These are phyloP conservation scores for Tringa solitaria DNA, from an alignment of 2,113 vertebrate genomes.

Conservation along the genomic window DNA sequence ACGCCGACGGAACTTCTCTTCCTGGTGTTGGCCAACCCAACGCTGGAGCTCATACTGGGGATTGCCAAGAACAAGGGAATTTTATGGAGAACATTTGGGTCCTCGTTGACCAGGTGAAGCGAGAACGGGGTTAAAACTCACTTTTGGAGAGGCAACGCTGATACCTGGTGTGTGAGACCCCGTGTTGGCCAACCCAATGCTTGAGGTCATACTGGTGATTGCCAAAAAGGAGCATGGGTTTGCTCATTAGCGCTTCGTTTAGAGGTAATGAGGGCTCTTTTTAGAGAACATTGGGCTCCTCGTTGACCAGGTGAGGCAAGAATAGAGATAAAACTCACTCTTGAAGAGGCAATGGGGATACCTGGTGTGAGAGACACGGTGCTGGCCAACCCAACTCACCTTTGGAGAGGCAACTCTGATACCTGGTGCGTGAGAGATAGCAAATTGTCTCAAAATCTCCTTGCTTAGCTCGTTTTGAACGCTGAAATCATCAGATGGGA, in stretches of 20 bases:
- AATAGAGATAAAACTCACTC: neutral
- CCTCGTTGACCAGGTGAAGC: neutral
- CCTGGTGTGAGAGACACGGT: neutral
- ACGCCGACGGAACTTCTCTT: neutral
- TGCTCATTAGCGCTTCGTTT: rapidly evolving
- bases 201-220: too few species aligned
- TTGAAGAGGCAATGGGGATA: neutral
- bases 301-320: rapidly evolving
- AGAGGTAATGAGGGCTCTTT: neutral
- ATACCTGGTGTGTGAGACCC: too few species aligned
- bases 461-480: neutral
- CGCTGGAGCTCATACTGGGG: neutral
- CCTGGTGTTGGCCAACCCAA: rapidly evolving
- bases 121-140: neutral
- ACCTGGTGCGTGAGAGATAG: neutral
- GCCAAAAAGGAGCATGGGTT: neutral
- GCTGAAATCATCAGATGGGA: neutral
- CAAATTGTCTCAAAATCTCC: too few species aligned
- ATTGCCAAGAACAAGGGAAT: rapidly evolving
- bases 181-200: too few species aligned
- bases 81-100: neutral
- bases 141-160: too few species aligned
- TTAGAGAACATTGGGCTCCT: neutral
- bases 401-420: rapidly evolving
- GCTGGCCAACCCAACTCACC: too few species aligned